Evolutionary conservation across 2,888 invertebrate genomes (phyloP), one percentile per base, ranked within the genome.

Genomic region (Pachydiplax longipennis): DNA sequence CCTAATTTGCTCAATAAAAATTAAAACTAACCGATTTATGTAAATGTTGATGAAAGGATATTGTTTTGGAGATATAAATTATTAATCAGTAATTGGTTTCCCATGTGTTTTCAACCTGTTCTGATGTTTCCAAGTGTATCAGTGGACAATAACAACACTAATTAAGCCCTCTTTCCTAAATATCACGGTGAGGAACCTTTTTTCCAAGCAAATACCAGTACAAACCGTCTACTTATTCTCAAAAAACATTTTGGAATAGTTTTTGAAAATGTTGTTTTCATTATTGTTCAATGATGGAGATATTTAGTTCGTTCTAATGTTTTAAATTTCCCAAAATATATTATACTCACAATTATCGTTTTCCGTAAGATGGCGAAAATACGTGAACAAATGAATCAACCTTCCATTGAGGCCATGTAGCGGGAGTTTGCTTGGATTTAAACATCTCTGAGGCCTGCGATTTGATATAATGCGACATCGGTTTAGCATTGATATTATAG

Each of bases 291-390:
- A 73, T 13, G 22, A 31, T 2, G 13, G 31, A 31, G 22, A 31
- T 73, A 73, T 73, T 73, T 31, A 13, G 73, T 31, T 13, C 12
- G 31, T 31, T 73, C 61, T 61, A 87, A 61, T 87, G 61, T 35
- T 87, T 87, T 87, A 87, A 87, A 87, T 87, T 87, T 87, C 87
- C 87, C 87, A 87, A 87, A 87, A 61, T 87, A 87, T 37, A 87
- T 58, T 61, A 25, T 87, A 87, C 87, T 87, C 87, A 87, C 87
- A 87, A 87, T 87, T 87, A 87, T 87, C 87, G 87, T 87, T 87
- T 53, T 87, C 87, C 87, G 87, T 87, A 87, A 87, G 87, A 87
- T 87, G 87, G 87, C 87, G 87, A 87, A 87, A 87, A 87, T 87
- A 87, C 61, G 37, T 61, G 40, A 87, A 87, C 87, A 87, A 37